These are phyloP conservation scores for Cryptotis parvus DNA, from an alignment of 2,113 vertebrate species.

Conservation along the genomic window DNA sequence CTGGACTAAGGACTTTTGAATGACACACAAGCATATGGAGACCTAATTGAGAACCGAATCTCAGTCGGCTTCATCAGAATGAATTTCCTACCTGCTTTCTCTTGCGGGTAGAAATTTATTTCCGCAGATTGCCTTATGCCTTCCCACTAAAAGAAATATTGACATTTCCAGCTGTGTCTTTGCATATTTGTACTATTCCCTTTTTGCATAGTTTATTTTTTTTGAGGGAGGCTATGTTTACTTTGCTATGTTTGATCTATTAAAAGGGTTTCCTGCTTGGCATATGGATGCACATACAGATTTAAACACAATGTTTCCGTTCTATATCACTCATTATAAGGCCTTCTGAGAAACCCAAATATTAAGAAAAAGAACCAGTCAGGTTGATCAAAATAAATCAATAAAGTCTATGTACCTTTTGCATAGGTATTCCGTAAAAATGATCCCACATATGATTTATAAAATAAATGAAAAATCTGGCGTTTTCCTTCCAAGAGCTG, in stretches of 20 bases:
- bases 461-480: conserved; percentile 13
- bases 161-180: neutral
- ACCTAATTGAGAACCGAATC: neutral
- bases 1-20: neutral
- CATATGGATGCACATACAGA: neutral
- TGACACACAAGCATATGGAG: neutral
- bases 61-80: neutral
- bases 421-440: neutral
- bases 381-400: conserved; percentile 21
- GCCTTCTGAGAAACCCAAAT: neutral
- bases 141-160: neutral
- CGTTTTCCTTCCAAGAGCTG: neutral
- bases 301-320: neutral
- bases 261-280: neutral
- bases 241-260: conserved; percentile 33
- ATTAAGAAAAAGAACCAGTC: neutral
- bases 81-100: neutral
- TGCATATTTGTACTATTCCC: neutral
- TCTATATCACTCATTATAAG: neutral
- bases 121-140: neutral
- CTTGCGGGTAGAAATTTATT: neutral
- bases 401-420: neutral
- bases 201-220: neutral
- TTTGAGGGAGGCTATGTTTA: neutral
- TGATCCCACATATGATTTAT: neutral